Conservation (phyloP, 1,140 invertebrate genomes). For the Drosophila sturtevanti region DNA sequence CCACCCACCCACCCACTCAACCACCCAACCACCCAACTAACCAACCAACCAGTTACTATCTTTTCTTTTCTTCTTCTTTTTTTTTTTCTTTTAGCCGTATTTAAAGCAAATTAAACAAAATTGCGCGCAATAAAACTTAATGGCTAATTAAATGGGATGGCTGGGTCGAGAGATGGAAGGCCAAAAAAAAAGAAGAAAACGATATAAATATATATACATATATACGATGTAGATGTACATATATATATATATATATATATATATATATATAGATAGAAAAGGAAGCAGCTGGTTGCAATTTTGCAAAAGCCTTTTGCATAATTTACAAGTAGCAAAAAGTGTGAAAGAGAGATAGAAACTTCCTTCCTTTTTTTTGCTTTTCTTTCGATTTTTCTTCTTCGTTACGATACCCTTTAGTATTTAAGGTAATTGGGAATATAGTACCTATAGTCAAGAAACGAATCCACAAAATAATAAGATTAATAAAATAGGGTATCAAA, state of each 20-base stretch:
- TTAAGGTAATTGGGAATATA: no score
- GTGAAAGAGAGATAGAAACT: constrained; percentile 38
- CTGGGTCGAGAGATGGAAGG: constrained; percentile 38
- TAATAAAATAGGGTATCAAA: no score
- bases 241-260: no score
- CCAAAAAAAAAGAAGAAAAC: constrained; percentile 28
- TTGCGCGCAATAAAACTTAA: constrained; percentile 80
- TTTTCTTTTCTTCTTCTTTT: constrained; percentile 31
- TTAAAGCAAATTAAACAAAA: constrained; percentile 81
- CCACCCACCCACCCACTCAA: constrained; percentile 27
- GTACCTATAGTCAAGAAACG: no score
- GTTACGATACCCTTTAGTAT: neutral
- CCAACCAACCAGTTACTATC: constrained; percentile 17
- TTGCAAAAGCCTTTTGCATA: constrained; percentile 72
- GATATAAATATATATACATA: constrained; percentile 9
- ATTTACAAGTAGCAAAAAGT: constrained; percentile 72
- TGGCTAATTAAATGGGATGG: constrained; percentile 79
- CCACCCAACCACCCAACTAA: constrained; percentile 54
- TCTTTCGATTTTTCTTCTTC: neutral
- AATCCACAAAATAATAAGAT: no score
- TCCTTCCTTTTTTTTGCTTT: neutral
- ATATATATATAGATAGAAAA: neutral
- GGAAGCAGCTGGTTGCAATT: constrained; percentile 69
- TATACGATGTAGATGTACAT: no score
- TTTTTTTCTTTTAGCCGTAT: constrained; percentile 57